Evolutionary conservation across 2,797 vertebrate genomes (phyloP).

Genomic region (Spinus olivaceus): DNA sequence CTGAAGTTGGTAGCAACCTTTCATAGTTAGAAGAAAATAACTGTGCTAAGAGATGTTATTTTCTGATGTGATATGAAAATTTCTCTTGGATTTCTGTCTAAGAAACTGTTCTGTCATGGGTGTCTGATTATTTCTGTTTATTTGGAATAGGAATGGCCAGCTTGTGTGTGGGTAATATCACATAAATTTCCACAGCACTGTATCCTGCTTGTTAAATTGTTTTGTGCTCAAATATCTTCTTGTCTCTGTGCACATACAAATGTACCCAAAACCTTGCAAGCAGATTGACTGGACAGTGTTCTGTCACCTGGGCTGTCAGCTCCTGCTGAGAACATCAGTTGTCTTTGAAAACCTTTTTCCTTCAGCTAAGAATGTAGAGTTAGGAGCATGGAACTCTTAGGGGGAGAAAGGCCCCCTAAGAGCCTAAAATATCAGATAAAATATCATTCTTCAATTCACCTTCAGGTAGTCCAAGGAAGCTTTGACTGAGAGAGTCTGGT

Average conservation of each 20-base stretch:
- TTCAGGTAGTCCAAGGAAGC: background rate
- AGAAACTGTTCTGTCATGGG: accelerated
- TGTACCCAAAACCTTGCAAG: background rate
- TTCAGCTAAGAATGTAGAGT: background rate
- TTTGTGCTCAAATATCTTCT: background rate
- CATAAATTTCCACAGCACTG: background rate
- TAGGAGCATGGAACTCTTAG: background rate
- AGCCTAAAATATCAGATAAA: background rate
- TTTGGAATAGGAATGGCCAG: background rate
- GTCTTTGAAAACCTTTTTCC: background rate
- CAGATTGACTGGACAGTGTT: background rate
- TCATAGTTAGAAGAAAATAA: background rate
- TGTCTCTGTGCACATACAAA: background rate
- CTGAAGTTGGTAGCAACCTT: background rate
- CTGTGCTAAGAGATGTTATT: accelerated
- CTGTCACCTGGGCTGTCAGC: background rate
- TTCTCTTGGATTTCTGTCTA: background rate
- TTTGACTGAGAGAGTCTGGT: background rate
- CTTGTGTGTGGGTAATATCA: background rate
- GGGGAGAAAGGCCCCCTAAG: background rate
- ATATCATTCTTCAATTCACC: background rate
- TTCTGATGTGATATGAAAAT: background rate
- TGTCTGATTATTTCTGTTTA: background rate
- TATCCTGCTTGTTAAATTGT: background rate
- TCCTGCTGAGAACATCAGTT: background rate